Conservation (phyloP, 30 jellyfish, hydroid and myxozoan species). For the Aurelia sp. region DNA sequence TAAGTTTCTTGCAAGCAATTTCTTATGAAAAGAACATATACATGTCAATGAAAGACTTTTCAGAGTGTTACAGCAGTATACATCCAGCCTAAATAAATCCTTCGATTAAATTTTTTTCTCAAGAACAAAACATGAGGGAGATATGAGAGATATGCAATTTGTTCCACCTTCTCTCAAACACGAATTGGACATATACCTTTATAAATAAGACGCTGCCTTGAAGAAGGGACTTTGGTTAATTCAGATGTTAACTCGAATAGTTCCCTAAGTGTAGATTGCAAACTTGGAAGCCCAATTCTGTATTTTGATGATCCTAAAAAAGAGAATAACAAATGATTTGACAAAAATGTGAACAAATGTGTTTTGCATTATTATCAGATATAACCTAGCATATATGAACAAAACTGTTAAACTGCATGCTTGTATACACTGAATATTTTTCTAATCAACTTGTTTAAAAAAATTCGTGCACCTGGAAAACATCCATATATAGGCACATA, state of each 20-base stretch:
- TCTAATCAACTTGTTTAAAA: too few relatives aligned
- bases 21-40: not conserved
- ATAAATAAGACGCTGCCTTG: slow-evolving; percentile 48
- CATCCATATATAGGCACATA: too few relatives aligned
- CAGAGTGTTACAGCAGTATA: too few relatives aligned
- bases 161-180: not conserved
- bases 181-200: slow-evolving; percentile 34
- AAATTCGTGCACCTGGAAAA: too few relatives aligned
- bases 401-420: too few relatives aligned
- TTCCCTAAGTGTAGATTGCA: slow-evolving; percentile 36
- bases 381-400: not conserved
- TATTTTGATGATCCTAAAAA: slow-evolving; percentile 31
- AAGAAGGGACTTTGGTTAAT: slow-evolving; percentile 54
- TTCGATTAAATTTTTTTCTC: too few relatives aligned
- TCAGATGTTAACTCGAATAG: slow-evolving; percentile 31
- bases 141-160: too few relatives aligned
- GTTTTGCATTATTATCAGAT: not conserved
- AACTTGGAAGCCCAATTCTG: slow-evolving; percentile 40
- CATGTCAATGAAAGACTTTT: too few relatives aligned
- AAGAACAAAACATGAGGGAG: too few relatives aligned
- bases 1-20: not conserved
- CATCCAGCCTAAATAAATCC: too few relatives aligned
- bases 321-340: not conserved
- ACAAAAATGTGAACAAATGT: not conserved
- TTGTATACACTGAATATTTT: too few relatives aligned